phyloP scores from a whole-genome alignment of 2,888 invertebrate species.

The Drosophila maculinotata region DNA sequence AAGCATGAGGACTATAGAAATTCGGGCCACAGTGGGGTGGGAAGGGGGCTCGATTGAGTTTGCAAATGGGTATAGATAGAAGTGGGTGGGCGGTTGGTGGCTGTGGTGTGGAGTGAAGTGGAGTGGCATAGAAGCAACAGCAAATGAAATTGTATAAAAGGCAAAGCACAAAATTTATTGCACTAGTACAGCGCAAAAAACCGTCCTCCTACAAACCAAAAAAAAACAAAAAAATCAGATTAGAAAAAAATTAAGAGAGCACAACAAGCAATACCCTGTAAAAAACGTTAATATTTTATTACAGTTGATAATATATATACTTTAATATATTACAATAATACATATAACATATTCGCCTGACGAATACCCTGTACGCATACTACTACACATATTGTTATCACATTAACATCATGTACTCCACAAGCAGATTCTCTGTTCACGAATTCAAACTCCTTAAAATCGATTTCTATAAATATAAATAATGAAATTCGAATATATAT shows the following conservation, averaged over 20 bases:
- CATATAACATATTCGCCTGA: background rate
- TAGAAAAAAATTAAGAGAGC: constrained; percentile 1
- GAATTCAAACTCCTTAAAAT: too few species aligned
- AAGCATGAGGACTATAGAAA: constrained; percentile 63
- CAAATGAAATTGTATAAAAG: constrained; percentile 81
- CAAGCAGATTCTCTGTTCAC: too few species aligned
- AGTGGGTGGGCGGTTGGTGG: background rate
- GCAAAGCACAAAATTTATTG: constrained; percentile 75
- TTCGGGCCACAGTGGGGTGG: background rate
- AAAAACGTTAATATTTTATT: background rate
- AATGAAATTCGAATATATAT: too few species aligned
- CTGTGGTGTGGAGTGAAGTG: constrained; percentile 4
- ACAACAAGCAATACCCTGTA: constrained; percentile 26
- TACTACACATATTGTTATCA: too few species aligned
- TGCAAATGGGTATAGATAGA: constrained; percentile 16
- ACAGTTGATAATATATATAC: too few species aligned
- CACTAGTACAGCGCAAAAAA: constrained; percentile 60
- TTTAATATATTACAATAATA: too few species aligned
- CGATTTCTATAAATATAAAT: too few species aligned
- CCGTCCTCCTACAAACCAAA: constrained; percentile 37
- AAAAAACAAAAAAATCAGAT: constrained; percentile 17
- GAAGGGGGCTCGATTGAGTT: constrained; percentile 26
- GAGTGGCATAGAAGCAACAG: constrained; percentile 21
- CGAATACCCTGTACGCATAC: background rate
- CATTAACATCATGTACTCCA: too few species aligned